A percentile compares a stretch with the other conserved stretches of the same genome.
phyloP scores from a whole-genome alignment of 2,113 vertebrate species.

The Muscicapa adusta region DNA sequence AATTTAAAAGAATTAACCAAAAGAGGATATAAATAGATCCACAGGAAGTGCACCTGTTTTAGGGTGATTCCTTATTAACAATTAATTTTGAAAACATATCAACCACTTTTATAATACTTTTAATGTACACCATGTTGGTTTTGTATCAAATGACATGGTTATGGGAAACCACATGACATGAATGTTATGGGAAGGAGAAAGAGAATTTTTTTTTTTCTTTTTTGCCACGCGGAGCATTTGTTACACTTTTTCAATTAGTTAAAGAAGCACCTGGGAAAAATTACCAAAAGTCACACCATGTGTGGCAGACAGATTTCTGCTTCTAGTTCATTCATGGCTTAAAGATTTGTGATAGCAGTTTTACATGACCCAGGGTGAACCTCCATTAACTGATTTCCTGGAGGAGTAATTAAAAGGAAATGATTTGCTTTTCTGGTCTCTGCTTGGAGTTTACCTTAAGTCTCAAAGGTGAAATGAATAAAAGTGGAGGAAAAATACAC shows the following conservation, averaged over 20 bases:
- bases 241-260: constrained; percentile 43
- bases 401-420: constrained; percentile 70
- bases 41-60: not conserved
- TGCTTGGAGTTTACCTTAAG: constrained; percentile 41
- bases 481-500: constrained; percentile 34
- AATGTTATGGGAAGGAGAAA: not conserved
- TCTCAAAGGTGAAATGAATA: constrained; percentile 59
- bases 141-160: not conserved
- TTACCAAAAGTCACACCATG: not conserved
- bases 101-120: not conserved
- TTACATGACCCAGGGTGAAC: constrained; percentile 54
- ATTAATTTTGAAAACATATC: not conserved
- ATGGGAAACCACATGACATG: not conserved
- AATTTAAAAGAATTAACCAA: not conserved
- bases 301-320: constrained; percentile 19
- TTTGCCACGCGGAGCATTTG: not conserved
- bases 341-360: constrained; percentile 64
- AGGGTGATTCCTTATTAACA: not conserved
- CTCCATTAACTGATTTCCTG: constrained; percentile 62
- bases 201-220: not conserved
- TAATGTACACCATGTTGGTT: not conserved
- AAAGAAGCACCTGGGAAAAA: constrained; percentile 8
- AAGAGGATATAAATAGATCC: not conserved
- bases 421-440: constrained; percentile 65
- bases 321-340: constrained; percentile 7